A percentile compares a stretch with the other conserved stretches of the same genome.
Conservation (phyloP, 2,888 invertebrate genomes). For the Isotomurus palustris region DNA sequence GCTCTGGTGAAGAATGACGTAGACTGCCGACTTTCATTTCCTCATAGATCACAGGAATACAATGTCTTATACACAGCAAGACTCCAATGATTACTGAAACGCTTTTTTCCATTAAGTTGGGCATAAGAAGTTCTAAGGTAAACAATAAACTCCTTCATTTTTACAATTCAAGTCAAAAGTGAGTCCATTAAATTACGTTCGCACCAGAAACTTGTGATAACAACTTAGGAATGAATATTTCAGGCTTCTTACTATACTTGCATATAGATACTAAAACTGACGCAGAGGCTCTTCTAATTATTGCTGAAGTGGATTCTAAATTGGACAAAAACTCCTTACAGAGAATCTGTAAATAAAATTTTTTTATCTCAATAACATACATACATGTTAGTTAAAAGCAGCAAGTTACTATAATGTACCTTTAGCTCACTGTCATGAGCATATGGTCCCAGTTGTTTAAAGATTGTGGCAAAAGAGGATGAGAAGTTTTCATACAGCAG, state of each 20-base stretch:
- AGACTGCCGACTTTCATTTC: conserved; percentile 21
- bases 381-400: not conserved
- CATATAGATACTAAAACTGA: conserved; percentile 75
- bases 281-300: conserved; percentile 74
- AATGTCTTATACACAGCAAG: conserved; percentile 40
- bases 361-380: not conserved
- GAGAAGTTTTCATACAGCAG: conserved; percentile 65
- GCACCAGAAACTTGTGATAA: conserved; percentile 60
- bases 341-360: conserved; percentile 55
- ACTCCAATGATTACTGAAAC: conserved; percentile 39
- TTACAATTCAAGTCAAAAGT: not conserved
- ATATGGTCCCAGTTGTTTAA: conserved; percentile 63
- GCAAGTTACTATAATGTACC: conserved; percentile 50
- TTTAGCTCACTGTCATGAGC: conserved; percentile 67
- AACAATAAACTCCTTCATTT: not conserved
- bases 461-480: conserved; percentile 61
- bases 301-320: conserved; percentile 62
- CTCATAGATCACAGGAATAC: conserved; percentile 36
- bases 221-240: conserved; percentile 63
- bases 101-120: conserved; percentile 44
- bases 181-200: not conserved
- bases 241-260: conserved; percentile 68
- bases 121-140: conserved; percentile 36
- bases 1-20: conserved; percentile 14
- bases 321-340: conserved; percentile 65